Evolutionary conservation across 2,113 vertebrate genomes (phyloP).

Genomic region (Ariopsis seemanni): DNA sequence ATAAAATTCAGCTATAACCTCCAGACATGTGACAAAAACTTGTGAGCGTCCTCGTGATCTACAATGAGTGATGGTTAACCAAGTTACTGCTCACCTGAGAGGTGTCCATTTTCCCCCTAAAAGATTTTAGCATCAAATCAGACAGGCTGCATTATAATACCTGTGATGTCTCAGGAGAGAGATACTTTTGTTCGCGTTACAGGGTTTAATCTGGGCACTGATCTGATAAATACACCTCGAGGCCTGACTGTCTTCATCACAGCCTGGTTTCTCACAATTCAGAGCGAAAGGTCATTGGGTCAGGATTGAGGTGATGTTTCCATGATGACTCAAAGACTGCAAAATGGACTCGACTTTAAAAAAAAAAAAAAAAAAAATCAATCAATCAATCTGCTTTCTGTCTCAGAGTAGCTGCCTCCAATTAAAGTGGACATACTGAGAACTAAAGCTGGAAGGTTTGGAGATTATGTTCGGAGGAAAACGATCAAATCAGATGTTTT

Average conservation of each 20-base stretch:
- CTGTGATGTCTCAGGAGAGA: background rate
- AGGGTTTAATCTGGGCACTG: no score
- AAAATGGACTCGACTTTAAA: conserved; percentile 20
- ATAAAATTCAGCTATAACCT: background rate
- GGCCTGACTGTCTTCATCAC: background rate
- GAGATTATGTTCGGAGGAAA: background rate
- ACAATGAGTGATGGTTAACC: background rate
- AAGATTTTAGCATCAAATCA: background rate
- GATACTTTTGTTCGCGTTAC: background rate
- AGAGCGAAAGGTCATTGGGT: conserved; percentile 17
- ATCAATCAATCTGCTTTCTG: background rate
- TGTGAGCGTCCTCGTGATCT: background rate
- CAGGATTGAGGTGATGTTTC: conserved; percentile 4
- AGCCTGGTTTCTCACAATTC: conserved; percentile 9
- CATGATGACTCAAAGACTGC: background rate
- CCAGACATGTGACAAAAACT: conserved; percentile 4
- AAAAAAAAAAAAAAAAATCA: conserved; percentile 2
- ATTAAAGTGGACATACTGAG: background rate
- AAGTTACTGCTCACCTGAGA: background rate
- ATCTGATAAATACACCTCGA: background rate
- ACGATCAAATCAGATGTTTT: background rate
- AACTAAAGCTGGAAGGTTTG: background rate
- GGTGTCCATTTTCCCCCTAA: background rate
- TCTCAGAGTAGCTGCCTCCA: background rate
- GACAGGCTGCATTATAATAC: background rate